Evolutionary conservation across 2,888 invertebrate species (phyloP), one percentile per base, ranked within the genome.

Genomic region (Prosopocoilus inquinatus): DNA sequence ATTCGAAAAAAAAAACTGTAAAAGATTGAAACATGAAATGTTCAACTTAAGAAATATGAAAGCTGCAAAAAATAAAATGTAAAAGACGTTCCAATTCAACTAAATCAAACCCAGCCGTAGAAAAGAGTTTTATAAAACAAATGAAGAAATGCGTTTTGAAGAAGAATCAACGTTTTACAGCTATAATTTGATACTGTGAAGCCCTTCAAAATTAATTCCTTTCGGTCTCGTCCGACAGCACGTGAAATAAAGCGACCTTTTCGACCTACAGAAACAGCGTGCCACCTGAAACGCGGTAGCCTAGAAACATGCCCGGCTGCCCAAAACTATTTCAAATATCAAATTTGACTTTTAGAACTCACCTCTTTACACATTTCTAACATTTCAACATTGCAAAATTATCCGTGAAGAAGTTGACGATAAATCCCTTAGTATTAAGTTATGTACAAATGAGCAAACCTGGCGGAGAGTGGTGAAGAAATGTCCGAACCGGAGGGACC

Each of bases 401-500:
- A 63, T 49, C 60, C 44, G 63, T 63, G 60, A 57, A 57, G 56
- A 57, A 57, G 56, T 57, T 59, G 56, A 53, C 53, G 55, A 56
- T 51, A 63, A 63, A 63, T 61, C 58, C 61, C 59, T 59, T 63
- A 61, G 58, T 61, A 61, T 57, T 61, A 61, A 61, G 60, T 59
- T 52, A 58, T 59, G 59, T 47, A 52, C 53, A 57, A 49, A 52
- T 57, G 47, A 55, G 55, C 35, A 39, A 34, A 53, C 50, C 33
- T 51, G 56, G 59, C 55, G 44, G 53, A 49, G 39, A 47, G 55
- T 53, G 55, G 54, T 46, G 60, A 57, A 28, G 41, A 57, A 55
- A 64, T 66, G 66, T 47, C 59, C 36, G 73, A 72, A 61, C 63
- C 71, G 60, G 67, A 69, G 59, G 59, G 60, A 52, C 62, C 65